A percentile compares a stretch with the other conserved stretches of the same genome.
Conservation (phyloP, 2,113 vertebrate genomes). For the Typhlomys cinereus region DNA sequence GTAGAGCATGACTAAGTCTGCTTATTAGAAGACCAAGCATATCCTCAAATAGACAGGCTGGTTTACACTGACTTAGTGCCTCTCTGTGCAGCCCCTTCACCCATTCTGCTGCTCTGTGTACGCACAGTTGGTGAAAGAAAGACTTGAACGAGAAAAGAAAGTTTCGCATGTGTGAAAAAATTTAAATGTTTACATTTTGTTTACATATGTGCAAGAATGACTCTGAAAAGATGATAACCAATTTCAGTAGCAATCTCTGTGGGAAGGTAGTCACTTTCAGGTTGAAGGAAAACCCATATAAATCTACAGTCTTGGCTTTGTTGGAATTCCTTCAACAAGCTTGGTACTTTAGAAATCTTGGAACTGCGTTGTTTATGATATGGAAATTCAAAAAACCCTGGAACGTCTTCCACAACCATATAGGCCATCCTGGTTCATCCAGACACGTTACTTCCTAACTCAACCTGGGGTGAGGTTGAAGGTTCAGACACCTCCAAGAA, state of each 20-base stretch:
- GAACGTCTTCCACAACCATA: not conserved
- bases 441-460: not conserved
- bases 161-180: not conserved
- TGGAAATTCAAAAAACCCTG: not conserved
- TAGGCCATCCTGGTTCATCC: not conserved
- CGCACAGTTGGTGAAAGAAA: not conserved
- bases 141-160: not conserved
- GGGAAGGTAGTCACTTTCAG: not conserved
- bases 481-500: not conserved
- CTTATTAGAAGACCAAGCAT: not conserved
- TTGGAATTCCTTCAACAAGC: not conserved
- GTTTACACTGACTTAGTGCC: rapidly evolving
- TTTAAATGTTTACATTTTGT: not conserved
- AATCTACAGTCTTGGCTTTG: not conserved
- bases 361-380: not conserved
- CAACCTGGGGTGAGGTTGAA: not conserved
- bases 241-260: not conserved
- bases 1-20: not conserved
- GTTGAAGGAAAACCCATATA: not conserved
- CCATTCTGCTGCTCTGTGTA: rapidly evolving
- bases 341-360: not conserved
- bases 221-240: not conserved
- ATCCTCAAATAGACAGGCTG: not conserved
- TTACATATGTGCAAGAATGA: not conserved
- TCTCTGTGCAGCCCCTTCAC: rapidly evolving